Conservation (phyloP, 2,888 invertebrate species). For the Electrophaes corylata region DNA sequence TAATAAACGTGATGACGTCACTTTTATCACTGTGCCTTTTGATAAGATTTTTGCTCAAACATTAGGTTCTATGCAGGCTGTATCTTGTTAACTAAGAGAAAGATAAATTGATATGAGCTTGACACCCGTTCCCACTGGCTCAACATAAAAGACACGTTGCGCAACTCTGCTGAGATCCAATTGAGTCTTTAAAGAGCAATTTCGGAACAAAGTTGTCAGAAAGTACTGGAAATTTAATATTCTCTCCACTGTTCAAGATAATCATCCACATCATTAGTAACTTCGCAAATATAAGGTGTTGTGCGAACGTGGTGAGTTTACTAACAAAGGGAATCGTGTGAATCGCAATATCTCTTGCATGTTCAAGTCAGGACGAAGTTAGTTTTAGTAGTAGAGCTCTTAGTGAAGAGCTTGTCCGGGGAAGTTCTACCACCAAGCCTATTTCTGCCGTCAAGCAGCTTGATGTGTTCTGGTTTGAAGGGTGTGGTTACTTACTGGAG, state of each 20-base stretch:
- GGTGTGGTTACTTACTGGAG: too few relatives aligned
- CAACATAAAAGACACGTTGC: neutral
- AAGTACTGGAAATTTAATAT: constrained; percentile 5
- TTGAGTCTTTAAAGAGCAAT: neutral
- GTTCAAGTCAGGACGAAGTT: constrained; percentile 1
- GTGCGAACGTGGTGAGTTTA: constrained; percentile 15
- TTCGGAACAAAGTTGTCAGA: neutral
- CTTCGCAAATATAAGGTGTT: constrained; percentile 20
- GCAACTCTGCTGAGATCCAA: neutral
- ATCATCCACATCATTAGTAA: constrained; percentile 27
- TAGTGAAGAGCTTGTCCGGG: too few relatives aligned
- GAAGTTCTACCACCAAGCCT: too few relatives aligned
- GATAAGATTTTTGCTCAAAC: neutral
- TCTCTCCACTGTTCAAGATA: constrained; percentile 7
- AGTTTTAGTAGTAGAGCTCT: too few relatives aligned
- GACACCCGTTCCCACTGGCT: too few relatives aligned
- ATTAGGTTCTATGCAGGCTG: neutral
- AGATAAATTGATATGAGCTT: too few relatives aligned
- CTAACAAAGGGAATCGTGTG: constrained; percentile 25
- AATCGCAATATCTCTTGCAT: neutral
- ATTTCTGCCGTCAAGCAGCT: too few relatives aligned
- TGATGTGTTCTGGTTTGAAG: too few relatives aligned
- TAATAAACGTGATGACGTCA: constrained; percentile 10
- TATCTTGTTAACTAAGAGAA: too few relatives aligned
- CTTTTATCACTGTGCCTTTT: neutral